Conservation (phyloP, 2,113 vertebrate species). For the Pteropus alecto region DNA sequence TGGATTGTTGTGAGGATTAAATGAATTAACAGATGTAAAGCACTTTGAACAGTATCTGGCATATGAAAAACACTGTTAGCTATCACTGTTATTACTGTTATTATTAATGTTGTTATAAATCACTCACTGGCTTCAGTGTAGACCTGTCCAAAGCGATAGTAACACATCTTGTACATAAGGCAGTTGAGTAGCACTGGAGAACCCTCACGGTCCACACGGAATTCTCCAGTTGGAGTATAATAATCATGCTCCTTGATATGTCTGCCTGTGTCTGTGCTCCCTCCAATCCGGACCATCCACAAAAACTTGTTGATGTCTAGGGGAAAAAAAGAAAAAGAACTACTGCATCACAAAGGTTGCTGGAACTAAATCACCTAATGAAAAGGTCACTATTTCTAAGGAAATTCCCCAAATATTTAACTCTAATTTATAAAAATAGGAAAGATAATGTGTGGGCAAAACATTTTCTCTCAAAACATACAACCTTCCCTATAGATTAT, state of each 20-base stretch:
- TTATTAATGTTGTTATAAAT: background rate
- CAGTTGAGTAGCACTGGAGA: constrained; percentile 98
- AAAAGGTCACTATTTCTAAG: constrained; percentile 33
- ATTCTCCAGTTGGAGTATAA: constrained; percentile 97
- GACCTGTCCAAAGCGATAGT: constrained; percentile 99
- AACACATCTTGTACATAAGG: constrained; percentile 99
- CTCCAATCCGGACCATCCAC: constrained; percentile 99
- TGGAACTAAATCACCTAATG: background rate
- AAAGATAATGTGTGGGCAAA: background rate
- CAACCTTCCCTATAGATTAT: background rate
- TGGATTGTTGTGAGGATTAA: background rate
- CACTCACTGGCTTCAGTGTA: constrained; percentile 99
- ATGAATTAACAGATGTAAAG: background rate
- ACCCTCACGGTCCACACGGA: constrained; percentile 96
- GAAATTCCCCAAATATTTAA: constrained; percentile 1
- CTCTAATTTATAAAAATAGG: background rate
- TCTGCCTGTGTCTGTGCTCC: constrained; percentile 96
- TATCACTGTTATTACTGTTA: background rate
- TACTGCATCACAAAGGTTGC: background rate
- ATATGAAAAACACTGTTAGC: background rate
- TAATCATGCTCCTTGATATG: constrained; percentile 99
- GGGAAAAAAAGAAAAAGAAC: background rate
- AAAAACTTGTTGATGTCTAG: constrained; percentile 98
- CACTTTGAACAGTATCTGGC: background rate
- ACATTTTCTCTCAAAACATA: background rate